These are phyloP conservation scores for Ardeotis arabs DNA, from an alignment of 2,113 vertebrate genomes.

Conservation along the genomic window DNA sequence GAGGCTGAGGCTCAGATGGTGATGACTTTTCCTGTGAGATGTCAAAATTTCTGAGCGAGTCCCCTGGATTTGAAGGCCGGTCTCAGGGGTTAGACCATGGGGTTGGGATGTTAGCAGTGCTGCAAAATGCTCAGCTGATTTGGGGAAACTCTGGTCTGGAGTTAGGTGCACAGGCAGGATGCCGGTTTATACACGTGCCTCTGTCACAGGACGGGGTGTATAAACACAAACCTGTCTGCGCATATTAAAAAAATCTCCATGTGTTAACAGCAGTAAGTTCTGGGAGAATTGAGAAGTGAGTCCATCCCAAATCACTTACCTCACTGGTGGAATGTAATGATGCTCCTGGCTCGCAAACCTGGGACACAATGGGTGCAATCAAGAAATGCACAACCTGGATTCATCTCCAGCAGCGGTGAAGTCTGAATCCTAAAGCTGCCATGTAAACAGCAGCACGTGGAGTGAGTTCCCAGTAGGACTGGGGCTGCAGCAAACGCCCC, in stretches of 20 bases:
- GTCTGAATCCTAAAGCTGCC: not conserved
- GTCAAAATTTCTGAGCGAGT: not conserved
- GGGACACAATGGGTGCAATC: not conserved
- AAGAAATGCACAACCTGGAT: not conserved
- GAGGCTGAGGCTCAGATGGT: not conserved
- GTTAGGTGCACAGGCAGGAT: not conserved
- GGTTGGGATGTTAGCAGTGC: not conserved
- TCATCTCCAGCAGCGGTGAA: not conserved
- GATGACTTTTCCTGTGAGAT: not conserved
- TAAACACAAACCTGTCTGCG: not conserved
- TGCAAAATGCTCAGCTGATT: not conserved
- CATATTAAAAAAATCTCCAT: not conserved
- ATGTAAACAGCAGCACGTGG: rapidly evolving
- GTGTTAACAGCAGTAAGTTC: not conserved
- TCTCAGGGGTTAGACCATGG: not conserved
- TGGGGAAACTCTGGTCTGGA: not conserved
- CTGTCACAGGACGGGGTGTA: not conserved
- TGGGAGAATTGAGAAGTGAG: not conserved
- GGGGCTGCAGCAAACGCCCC: not conserved
- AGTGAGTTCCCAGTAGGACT: not conserved
- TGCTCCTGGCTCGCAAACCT: not conserved
- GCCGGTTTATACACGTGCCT: not conserved
- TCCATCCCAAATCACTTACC: not conserved
- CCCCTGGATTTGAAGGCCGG: not conserved
- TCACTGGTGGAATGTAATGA: not conserved